Conservation (phyloP, 2,113 vertebrate genomes). For the Oreochromis aureus region DNA sequence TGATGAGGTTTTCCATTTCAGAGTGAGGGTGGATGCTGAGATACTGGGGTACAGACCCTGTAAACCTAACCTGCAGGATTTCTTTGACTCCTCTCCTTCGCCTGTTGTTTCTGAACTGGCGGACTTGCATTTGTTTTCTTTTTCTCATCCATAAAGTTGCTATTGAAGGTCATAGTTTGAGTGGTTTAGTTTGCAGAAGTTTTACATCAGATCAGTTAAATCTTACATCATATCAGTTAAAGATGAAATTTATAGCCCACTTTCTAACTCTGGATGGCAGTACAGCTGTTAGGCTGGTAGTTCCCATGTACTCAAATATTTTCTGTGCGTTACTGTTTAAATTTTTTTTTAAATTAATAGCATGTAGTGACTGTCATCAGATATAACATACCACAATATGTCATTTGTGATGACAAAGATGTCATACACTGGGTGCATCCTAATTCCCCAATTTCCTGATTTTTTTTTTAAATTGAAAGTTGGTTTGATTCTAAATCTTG, state of each 20-base stretch:
- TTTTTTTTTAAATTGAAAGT: neutral
- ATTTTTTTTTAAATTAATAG: neutral
- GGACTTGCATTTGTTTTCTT: neutral
- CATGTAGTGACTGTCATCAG: rapidly evolving
- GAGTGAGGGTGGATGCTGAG: neutral
- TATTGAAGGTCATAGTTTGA: neutral
- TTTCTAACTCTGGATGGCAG: neutral
- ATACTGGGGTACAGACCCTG: neutral
- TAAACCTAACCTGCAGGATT: neutral
- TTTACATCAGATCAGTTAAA: neutral
- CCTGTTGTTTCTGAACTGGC: too few relatives aligned
- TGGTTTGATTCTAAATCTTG: too few relatives aligned
- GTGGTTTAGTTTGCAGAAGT: neutral
- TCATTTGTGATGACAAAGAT: neutral
- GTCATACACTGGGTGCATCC: neutral
- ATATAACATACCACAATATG: neutral
- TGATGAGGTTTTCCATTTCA: neutral
- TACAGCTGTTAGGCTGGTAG: neutral
- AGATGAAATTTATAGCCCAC: neutral
- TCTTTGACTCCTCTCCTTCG: neutral
- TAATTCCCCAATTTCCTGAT: rapidly evolving
- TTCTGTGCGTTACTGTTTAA: rapidly evolving
- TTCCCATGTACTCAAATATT: neutral
- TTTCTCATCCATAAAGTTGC: neutral
- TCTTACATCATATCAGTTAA: neutral